Evolutionary conservation across 1,140 invertebrate species (phyloP), one percentile per base, ranked within the genome.

Genomic region (Armadillidium nasatum): DNA sequence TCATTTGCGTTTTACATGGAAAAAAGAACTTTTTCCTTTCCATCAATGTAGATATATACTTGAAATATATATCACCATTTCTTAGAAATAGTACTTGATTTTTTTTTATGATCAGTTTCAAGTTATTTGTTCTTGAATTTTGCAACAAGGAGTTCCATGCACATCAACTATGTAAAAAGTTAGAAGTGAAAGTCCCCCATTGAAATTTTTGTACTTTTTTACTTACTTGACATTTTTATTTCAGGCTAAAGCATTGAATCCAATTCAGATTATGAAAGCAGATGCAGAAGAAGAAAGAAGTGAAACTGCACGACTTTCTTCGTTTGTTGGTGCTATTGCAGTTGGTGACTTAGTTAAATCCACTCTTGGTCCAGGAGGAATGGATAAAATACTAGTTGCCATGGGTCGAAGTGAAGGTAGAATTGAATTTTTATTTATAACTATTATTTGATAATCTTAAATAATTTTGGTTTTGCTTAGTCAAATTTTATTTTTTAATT

Each of bases 341-440:
- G 97, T 99, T 83, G 97, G 97, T 21, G 97, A 99, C 87, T 87
- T 99, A 70, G 93, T 99, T 0, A 99, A 99, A 85, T 96, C 94
- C 76, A 99, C 97, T 11, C 87, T 99, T 15, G 97, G 97, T 21
- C 97, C 97, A n/a, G 99, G 99, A 87, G 97, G 97, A 83, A 99
- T 99, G 97, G 97, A 99, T 85, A 99, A 99, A 88, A 98, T 99
- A 82, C 86, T 99, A 10, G 90, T 97, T 22, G 90, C 93, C 66
- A 88, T 89, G 81, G 91, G 94, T 15, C 88, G 93, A 80, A 91
- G 90, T 84, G 88, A 91, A 82, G 93, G 95, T 76, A 67, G 0
- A 10, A 33, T 33, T 33, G 33, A 33, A 33, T 33, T 33, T 3
- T 33, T 33, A 33, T 33, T 33, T 33, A 33, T 33, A n/a, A 3